A percentile compares a stretch with the other conserved stretches of the same genome.
Conservation (phyloP, 1,140 invertebrate species). For the Littorina saxatilis region DNA sequence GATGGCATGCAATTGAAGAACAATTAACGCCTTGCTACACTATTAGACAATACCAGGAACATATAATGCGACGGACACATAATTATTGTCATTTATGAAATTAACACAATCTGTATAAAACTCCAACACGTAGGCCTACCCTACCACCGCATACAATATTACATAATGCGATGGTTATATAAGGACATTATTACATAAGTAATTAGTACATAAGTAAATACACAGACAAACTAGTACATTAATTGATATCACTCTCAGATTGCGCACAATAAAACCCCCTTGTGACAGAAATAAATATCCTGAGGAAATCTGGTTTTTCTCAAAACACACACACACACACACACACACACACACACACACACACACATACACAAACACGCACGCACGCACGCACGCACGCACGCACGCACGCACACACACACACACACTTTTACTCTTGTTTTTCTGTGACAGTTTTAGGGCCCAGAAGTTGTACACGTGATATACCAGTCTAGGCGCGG, state of each 20-base stretch:
- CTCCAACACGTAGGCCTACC: no score
- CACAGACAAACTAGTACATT: neutral
- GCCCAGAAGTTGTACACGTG: neutral
- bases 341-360: constrained; percentile 20
- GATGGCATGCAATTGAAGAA: no score
- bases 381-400: constrained; percentile 13
- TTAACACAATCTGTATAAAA: no score
- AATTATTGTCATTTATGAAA: no score
- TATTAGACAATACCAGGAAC: no score
- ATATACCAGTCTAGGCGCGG: neutral
- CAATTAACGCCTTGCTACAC: no score
- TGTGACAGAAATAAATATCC: neutral
- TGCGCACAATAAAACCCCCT: no score
- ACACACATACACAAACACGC: neutral
- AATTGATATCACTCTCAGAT: neutral
- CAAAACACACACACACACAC: constrained; percentile 9
- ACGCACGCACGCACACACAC: constrained; percentile 6
- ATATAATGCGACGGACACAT: no score
- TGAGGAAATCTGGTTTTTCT: neutral
- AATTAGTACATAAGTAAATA: neutral
- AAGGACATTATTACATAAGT: no score
- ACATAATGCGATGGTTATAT: no score
- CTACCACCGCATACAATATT: no score
- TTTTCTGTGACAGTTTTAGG: no score
- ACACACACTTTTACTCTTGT: neutral